These are phyloP conservation scores for Anseranas semipalmata DNA, from an alignment of 2,113 vertebrate species.

Conservation along the genomic window DNA sequence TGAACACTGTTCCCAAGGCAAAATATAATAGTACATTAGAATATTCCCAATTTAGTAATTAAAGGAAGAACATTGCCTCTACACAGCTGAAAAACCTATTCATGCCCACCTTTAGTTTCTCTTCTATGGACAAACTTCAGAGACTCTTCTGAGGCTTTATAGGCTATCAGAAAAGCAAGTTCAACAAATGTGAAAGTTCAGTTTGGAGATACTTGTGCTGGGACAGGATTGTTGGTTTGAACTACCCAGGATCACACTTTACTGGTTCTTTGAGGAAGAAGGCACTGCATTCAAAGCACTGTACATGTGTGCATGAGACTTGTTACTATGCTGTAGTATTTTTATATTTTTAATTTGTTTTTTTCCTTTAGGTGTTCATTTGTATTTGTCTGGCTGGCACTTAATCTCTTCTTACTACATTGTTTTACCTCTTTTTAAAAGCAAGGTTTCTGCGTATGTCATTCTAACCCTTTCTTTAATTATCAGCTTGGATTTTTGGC, in stretches of 20 bases:
- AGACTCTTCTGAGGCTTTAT: background rate
- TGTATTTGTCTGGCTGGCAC: slow-evolving; percentile 77
- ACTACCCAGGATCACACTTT: slow-evolving; percentile 33
- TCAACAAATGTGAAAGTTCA: background rate
- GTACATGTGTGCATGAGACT: background rate
- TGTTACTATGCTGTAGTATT: background rate
- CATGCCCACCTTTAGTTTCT: background rate
- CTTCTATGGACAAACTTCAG: no score
- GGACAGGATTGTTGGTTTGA: slow-evolving; percentile 67
- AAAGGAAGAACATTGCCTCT: background rate
- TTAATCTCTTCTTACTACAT: slow-evolving; percentile 76
- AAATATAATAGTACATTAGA: background rate
- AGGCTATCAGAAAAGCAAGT: background rate
- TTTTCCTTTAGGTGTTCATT: slow-evolving; percentile 78
- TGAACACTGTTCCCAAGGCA: background rate
- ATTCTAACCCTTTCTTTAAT: slow-evolving; percentile 45
- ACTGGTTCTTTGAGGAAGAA: background rate
- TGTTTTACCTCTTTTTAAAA: slow-evolving; percentile 55
- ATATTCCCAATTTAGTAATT: background rate
- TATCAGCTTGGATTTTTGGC: background rate
- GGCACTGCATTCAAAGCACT: background rate
- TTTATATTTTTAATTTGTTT: slow-evolving; percentile 48
- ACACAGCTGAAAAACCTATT: background rate
- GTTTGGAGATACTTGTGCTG: background rate
- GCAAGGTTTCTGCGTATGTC: slow-evolving; percentile 32